These are phyloP conservation scores for Plagodis dolabraria DNA, from an alignment of 2,888 invertebrate genomes.

Conservation along the genomic window DNA sequence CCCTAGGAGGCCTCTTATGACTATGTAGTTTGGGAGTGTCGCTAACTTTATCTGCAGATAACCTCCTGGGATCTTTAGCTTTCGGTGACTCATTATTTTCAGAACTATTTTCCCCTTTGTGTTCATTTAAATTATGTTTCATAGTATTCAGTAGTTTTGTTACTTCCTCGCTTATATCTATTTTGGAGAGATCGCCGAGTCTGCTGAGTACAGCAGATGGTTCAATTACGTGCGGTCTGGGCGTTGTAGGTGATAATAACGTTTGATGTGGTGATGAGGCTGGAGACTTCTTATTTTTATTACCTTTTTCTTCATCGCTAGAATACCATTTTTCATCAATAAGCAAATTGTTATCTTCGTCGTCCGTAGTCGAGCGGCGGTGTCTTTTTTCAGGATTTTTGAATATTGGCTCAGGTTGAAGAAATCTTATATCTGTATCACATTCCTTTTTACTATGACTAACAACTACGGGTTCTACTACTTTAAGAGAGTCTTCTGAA, in stretches of 20 bases:
- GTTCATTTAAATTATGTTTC: slow-evolving; percentile 77
- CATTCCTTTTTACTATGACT: slow-evolving; percentile 56
- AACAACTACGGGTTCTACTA: slow-evolving; percentile 48
- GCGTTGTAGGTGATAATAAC: slow-evolving; percentile 56
- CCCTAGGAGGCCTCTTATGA: slow-evolving; percentile 64
- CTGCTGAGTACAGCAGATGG: slow-evolving; percentile 84
- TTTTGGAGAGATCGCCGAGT: slow-evolving; percentile 89
- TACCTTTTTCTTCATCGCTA: slow-evolving; percentile 89
- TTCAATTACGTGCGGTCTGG: slow-evolving; percentile 82
- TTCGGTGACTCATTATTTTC: slow-evolving; percentile 58
- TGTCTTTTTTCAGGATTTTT: slow-evolving; percentile 76
- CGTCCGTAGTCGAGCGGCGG: slow-evolving; percentile 82
- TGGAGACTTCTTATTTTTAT: slow-evolving; percentile 67
- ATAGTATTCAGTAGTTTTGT: slow-evolving; percentile 88
- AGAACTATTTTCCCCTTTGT: slow-evolving; percentile 50
- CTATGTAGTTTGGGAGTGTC: slow-evolving; percentile 49
- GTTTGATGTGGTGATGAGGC: slow-evolving; percentile 62
- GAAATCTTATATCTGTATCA: slow-evolving; percentile 78
- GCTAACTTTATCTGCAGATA: slow-evolving; percentile 65
- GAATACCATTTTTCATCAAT: slow-evolving; percentile 91
- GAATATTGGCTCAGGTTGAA: slow-evolving; percentile 76
- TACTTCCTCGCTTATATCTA: slow-evolving; percentile 90
- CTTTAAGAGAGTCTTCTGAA: slow-evolving; percentile 60
- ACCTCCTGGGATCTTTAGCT: slow-evolving; percentile 70
- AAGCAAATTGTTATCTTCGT: slow-evolving; percentile 84